Conservation (phyloP, 2,888 invertebrate species). For the Philonicus albiceps region DNA sequence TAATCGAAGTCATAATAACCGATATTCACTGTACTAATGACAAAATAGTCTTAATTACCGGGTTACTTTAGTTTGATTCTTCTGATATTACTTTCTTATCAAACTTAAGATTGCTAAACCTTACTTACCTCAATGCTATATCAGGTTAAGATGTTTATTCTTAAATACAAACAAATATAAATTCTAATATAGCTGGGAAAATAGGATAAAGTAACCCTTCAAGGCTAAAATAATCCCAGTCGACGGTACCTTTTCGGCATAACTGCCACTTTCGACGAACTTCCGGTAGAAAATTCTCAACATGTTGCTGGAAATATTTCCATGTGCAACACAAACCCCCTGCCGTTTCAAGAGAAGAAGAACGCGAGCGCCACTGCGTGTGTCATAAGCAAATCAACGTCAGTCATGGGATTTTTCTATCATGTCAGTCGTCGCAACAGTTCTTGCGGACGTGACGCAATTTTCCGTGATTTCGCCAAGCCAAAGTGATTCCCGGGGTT, state of each 20-base stretch:
- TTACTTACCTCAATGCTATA: no score
- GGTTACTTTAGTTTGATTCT: no score
- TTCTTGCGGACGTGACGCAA: background rate
- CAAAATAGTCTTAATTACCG: no score
- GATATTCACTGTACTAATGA: no score
- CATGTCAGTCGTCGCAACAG: background rate
- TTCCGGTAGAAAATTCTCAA: background rate
- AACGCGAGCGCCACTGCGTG: background rate
- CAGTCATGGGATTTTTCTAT: conserved; percentile 28
- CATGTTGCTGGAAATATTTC: background rate
- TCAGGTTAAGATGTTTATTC: no score
- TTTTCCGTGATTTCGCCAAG: background rate
- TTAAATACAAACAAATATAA: no score
- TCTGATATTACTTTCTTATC: no score
- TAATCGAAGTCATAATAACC: no score
- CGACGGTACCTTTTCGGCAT: background rate
- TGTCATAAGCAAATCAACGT: background rate
- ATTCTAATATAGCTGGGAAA: no score
- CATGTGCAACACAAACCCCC: background rate
- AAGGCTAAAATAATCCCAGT: no score
- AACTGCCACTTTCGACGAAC: background rate
- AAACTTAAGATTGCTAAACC: no score
- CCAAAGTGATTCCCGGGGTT: background rate
- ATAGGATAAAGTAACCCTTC: no score
- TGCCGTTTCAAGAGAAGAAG: background rate